phyloP scores from a whole-genome alignment of 2,888 invertebrate species.

The Patella pellucida region DNA sequence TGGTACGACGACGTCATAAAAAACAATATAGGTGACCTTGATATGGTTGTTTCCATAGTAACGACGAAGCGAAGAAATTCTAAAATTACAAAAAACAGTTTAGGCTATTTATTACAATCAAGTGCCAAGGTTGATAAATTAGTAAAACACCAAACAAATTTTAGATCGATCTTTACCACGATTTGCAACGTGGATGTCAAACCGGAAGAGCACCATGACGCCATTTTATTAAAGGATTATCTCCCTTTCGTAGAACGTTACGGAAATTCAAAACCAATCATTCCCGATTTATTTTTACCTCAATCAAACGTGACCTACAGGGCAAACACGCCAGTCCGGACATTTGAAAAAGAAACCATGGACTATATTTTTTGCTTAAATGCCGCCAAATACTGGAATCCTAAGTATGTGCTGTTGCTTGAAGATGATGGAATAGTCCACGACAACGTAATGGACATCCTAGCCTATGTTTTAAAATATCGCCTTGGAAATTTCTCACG shows the following conservation, averaged over 20 bases:
- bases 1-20: constrained; percentile 17
- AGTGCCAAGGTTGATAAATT: constrained; percentile 40
- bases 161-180: constrained; percentile 44
- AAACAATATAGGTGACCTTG: constrained; percentile 13
- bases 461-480: constrained; percentile 48
- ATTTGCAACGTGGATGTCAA: constrained; percentile 63
- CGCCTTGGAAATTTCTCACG: constrained; percentile 8
- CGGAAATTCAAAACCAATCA: constrained; percentile 32
- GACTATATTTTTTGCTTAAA: constrained; percentile 67
- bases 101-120: constrained; percentile 56
- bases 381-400: constrained; percentile 41
- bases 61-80: constrained; percentile 50
- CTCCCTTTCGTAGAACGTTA: constrained; percentile 45
- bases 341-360: constrained; percentile 58
- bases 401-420: constrained; percentile 57
- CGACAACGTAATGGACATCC: constrained; percentile 45
- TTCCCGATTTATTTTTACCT: constrained; percentile 21
- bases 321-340: constrained; percentile 11
- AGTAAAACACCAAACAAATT: constrained; percentile 34
- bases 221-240: constrained; percentile 38
- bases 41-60: constrained; percentile 51
- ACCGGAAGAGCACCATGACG: constrained; percentile 51
- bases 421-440: constrained; percentile 67
- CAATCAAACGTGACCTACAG: constrained; percentile 7
- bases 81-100: constrained; percentile 24